Base-by-base conservation (phyloP, 2,888 invertebrate species). In the Andrena praecox region DNA sequence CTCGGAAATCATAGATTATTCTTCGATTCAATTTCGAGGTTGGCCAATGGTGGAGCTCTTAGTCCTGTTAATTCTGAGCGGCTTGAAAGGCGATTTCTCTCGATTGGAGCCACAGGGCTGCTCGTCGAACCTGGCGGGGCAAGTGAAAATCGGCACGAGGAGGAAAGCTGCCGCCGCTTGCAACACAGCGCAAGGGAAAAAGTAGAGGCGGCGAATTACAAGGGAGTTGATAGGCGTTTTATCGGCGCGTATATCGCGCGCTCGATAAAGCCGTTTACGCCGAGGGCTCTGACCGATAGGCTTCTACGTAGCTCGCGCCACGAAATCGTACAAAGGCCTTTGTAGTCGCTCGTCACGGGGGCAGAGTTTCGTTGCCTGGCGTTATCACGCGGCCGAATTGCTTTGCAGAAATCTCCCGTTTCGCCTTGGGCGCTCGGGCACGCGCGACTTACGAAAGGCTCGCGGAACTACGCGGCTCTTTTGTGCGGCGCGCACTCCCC, bases 251-350 rank as follows among this genome's bases (percentile, higher is more conserved):
- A 71, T 87, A 89, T 84, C 88, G 82, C 78, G 80, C 84, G 81
- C 80, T 80, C 84, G 90, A 90, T 90, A 90, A 90, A 80, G 81
- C 78, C 77, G 71, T 70, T 81, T 78, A 73, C 76, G 62, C 68
- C 68, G 86, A 75, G 90, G 89, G 89, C 89, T 91, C 87, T 91
- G 91, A 91, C 90, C 91, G 91, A 91, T 90, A 91, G 79, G 79
- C 85, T 85, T 87, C 81, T 84, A 80, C 79, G 86, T 74, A 78
- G 63, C 77, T 76, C 69, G 63, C 74, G 63, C 70, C 67, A 83
- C 77, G 77, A 82, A 85, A 79, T 74, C 80, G 77, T 77, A 75
- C 75, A 76, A 80, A 83, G 78, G 75, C 84, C 73, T 76, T 86
- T 80, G 85, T 85, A 80, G 72, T 29, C 60, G 66, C 52, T 77